A percentile compares a stretch with the other conserved stretches of the same genome.
Conservation (phyloP, 2,113 vertebrate species). For the Gobio gobio region DNA sequence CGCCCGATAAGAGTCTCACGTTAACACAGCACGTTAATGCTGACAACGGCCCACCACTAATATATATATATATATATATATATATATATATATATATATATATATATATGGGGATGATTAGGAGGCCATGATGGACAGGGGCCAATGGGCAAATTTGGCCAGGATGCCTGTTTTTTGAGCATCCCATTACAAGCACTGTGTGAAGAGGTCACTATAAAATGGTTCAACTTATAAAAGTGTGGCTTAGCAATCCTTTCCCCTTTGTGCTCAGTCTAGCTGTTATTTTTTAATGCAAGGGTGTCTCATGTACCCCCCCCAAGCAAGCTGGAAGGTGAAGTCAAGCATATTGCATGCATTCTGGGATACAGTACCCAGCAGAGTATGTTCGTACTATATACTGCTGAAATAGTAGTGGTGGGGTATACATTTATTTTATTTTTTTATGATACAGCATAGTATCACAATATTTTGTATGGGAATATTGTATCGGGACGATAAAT, state of each 20-base stretch:
- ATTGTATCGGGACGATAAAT: no score
- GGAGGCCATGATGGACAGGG: no score
- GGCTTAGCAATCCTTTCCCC: neutral
- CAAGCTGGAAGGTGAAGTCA: neutral
- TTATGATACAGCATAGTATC: no score
- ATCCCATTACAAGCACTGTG: neutral
- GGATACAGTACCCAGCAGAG: neutral
- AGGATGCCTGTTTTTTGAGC: neutral
- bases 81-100: no score
- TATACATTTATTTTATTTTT: no score
- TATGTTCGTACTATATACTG: neutral
- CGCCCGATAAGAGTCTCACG: no score
- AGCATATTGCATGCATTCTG: slow-evolving; percentile 2
- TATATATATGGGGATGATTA: no score
- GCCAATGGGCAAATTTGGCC: no score
- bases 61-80: no score
- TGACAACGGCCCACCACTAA: no score
- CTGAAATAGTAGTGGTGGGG: neutral
- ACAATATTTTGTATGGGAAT: no score
- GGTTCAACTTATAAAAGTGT: neutral
- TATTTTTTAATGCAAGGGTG: neutral
- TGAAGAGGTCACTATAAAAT: neutral
- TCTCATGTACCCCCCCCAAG: neutral
- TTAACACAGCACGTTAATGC: no score
- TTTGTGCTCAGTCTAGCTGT: neutral